A percentile compares a stretch with the other conserved stretches of the same genome.
These are phyloP conservation scores for Agrochola macilenta DNA, from an alignment of 2,888 invertebrate species.

Conservation along the genomic window DNA sequence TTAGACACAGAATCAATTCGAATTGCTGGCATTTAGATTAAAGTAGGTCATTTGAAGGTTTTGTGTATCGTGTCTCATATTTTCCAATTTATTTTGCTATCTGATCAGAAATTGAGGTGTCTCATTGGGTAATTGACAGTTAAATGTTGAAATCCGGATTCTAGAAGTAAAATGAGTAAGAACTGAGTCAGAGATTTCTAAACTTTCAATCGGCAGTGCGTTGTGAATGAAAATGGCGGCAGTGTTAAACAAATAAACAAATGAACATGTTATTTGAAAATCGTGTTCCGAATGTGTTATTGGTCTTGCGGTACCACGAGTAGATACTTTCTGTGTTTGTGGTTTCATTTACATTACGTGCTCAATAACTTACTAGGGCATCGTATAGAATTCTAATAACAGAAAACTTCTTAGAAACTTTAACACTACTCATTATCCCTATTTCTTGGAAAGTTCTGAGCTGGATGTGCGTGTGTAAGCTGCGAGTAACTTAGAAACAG, in stretches of 20 bases:
- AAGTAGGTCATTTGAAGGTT: slow-evolving; percentile 54
- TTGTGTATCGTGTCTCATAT: slow-evolving; percentile 28
- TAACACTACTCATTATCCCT: slow-evolving; percentile 14
- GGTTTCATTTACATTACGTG: slow-evolving; percentile 49
- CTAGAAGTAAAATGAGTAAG: slow-evolving; percentile 35
- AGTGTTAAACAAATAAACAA: slow-evolving; percentile 65
- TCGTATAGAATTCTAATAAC: slow-evolving; percentile 22
- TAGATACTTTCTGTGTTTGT: slow-evolving; percentile 50
- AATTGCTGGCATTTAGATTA: slow-evolving; percentile 49
- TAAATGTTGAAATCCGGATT: slow-evolving; percentile 52
- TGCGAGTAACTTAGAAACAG: slow-evolving; percentile 2
- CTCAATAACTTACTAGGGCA: slow-evolving; percentile 49
- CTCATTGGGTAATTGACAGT: slow-evolving; percentile 29
- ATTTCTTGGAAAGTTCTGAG: slow-evolving; percentile 37
- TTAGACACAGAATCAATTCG: slow-evolving; percentile 58
- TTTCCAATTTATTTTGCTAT: slow-evolving; percentile 29
- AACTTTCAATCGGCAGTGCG: slow-evolving; percentile 62
- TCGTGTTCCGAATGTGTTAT: slow-evolving; percentile 70
- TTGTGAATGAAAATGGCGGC: slow-evolving; percentile 63
- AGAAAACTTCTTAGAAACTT: slow-evolving; percentile 19
- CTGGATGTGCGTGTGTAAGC: slow-evolving; percentile 21
- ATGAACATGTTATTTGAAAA: slow-evolving; percentile 72
- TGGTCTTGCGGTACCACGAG: slow-evolving; percentile 58
- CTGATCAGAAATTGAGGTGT: slow-evolving; percentile 3
- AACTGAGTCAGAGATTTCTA: slow-evolving; percentile 63